Evolutionary conservation across 2,888 invertebrate species (phyloP), one percentile per base, ranked within the genome.

Genomic region (Melikaiella ostensackeni): DNA sequence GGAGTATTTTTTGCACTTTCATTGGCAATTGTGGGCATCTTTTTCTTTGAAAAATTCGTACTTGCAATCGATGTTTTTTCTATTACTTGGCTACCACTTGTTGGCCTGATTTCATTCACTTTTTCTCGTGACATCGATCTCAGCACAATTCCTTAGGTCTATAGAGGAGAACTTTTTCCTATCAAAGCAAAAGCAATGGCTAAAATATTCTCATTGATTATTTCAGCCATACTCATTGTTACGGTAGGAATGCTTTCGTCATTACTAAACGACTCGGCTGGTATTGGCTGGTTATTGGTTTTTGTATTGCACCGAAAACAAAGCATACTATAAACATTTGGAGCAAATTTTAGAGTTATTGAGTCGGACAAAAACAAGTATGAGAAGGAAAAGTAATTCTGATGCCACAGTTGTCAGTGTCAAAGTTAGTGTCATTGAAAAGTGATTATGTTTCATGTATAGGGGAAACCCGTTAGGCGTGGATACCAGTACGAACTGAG

Each of bases 101-200:
- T 92, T 82, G 93, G 94, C 85, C 92, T 94, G 86, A 93, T 94
- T 38, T 91, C 93, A 81, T 94, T 94, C 91, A 94, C 94, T 90
- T 93, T 94, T 84, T 93, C 93, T 46, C 94, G 94, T 79, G 93
- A 94, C 5, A 92, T 94, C 86, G 94, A 94, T 24, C 92, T 94
- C 87, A 94, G 94, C 0, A 94, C 94, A 0, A 92, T 94, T 35
- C 93, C 94, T 35, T 94, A 94, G 86, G 93, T 94, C 55, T 93
- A 94, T 70, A 93, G 94, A 62, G 94, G 94, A 3, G 95, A 95
- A 90, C 92, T 95, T 86, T 94, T 95, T 88, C 94, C 95, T 59
- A 92, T 93, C 3, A 92, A 94, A 83, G 94, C 94, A 35, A 93
- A 95, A 85, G 94, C 95, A 0, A 92, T 94, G 79, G 95, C 95